phyloP scores from a whole-genome alignment of 2,113 vertebrate species.

The Cheirogaleus medius region DNA sequence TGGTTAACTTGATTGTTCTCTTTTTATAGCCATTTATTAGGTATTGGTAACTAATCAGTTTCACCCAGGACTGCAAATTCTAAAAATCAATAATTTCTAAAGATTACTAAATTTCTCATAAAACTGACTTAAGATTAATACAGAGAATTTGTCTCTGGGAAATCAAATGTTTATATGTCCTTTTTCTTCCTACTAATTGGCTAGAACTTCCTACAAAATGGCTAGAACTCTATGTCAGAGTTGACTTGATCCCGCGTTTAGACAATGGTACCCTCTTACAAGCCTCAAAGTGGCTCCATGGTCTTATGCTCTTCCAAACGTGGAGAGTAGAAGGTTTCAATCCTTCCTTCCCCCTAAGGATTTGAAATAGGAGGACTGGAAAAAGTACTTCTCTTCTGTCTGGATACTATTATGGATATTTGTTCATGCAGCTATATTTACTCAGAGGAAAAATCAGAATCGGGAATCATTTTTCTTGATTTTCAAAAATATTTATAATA shows the following conservation, averaged over 20 bases:
- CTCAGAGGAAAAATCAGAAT: conserved; percentile 49
- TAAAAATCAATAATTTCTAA: not conserved
- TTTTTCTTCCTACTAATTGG: conserved; percentile 58
- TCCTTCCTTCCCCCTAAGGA: not conserved
- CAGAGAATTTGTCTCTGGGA: conserved; percentile 43
- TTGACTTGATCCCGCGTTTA: not conserved
- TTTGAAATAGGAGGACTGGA: conserved; percentile 30
- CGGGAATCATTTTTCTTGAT: not conserved
- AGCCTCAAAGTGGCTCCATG: not conserved
- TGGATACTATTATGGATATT: conserved; percentile 61
- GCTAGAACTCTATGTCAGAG: conserved; percentile 14
- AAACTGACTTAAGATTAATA: conserved; percentile 56
- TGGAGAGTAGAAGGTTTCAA: not conserved
- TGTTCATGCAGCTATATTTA: conserved; percentile 61
- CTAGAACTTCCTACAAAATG: not conserved
- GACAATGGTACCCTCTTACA: fast-evolving
- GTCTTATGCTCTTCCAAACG: not conserved
- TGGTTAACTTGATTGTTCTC: not conserved
- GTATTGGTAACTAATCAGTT: not conserved
- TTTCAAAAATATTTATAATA: conserved; percentile 21
- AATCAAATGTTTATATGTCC: conserved; percentile 42
- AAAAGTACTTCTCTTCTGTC: conserved; percentile 40
- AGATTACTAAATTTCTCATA: conserved; percentile 44
- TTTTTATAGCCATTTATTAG: not conserved
- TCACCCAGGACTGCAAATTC: not conserved